Evolutionary conservation across 2,888 invertebrate genomes (phyloP), one percentile per base, ranked within the genome.

Genomic region (Drosophila bunnanda): DNA sequence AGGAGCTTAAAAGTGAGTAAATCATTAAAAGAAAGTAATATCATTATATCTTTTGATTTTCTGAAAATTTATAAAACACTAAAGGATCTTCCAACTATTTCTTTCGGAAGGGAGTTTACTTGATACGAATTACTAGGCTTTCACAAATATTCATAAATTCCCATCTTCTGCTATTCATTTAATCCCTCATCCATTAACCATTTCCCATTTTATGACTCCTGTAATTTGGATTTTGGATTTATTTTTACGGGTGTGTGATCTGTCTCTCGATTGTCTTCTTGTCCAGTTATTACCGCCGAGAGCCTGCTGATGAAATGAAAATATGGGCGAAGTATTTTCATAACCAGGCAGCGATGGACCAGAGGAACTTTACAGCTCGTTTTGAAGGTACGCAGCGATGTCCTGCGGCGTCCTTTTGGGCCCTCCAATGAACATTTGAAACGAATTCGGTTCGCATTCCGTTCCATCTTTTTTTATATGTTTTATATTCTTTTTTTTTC

Each of bases 251-350:
- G 8, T 28, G 4, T 28, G 28, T 13, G 25, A 5, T 30, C 43
- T 28, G 13, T 39, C 56, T 13, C 59, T 20, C 36, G 72, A 79
- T 77, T 87, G 76, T 75, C 73, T 83, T 74, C 66, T 55, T 57
- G 83, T 86, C 69, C 80, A 71, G 79, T 78, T 79, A 81, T 76
- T 88, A 74, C 78, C 74, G 61, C 72, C 75, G 82, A 88, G 75
- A 77, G 84, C 87, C 79, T 83, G 67, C 67, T 89, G 89, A 89
- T 86, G 89, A 75, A 86, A 86, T 86, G 82, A 87, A 89, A 89
- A 89, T 89, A 83, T 75, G 80, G 73, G 68, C 71, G 76, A 81
- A 89, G 87, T 81, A 89, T 84, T 82, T 84, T 78, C 67, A 75
- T 79, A 83, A 68, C 72, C 73, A 75, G 70, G 17, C 76, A 54